Base-by-base conservation (phyloP, 2,888 invertebrate genomes). In the Hirtodrosophila alboralis region DNA sequence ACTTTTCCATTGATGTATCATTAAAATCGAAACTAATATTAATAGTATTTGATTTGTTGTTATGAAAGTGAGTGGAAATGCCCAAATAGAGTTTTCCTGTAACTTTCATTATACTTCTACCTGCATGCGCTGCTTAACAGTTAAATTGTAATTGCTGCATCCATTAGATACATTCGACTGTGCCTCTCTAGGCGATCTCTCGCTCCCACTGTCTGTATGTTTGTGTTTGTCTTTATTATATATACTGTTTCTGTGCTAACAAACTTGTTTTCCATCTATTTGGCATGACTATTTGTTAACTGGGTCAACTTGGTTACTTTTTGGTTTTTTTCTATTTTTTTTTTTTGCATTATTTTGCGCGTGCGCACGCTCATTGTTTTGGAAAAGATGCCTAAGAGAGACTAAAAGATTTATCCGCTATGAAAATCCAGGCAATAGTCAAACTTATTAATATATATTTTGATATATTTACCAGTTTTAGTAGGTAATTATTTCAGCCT, bases 231-330 rank as follows among this genome's bases (percentile, higher is more conserved):
- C 8, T 54, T 7, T 49, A 21, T 4, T 21, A 21, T 21, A 21
- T 21, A 21, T 21, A 4, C 18, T 61, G 47, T 52, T 33, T 38
- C 43, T 44, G 13, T 23, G 53, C 38, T n/a, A 36, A 23, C 41
- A 80, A 84, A 84, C 80, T 73, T 14, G 80, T 84, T 81, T 79
- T 69, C 40, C 49, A 68, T n/a, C 72, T 59, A 62, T 75, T 81
- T 75, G 73, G 74, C 74, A 69, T 75, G 66, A 70, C 63, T 49
- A 56, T 74, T 72, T 75, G 67, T 34, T 68, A 84, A 81, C 81
- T 84, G 69, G 84, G 84, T 86, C 81, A 81, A 59, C 70, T 71
- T 56, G 64, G 28, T 60, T 54, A 59, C n/a, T n/a, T n/a, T n/a
- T n/a, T n/a, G n/a, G n/a, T n/a, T n/a, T n/a, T n/a, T n/a, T n/a